Percentiles rank a stretch among this genome's conserved stretches.
Conservation (phyloP, 2,797 vertebrate genomes). For the Muraenolepis orangiensis region DNA sequence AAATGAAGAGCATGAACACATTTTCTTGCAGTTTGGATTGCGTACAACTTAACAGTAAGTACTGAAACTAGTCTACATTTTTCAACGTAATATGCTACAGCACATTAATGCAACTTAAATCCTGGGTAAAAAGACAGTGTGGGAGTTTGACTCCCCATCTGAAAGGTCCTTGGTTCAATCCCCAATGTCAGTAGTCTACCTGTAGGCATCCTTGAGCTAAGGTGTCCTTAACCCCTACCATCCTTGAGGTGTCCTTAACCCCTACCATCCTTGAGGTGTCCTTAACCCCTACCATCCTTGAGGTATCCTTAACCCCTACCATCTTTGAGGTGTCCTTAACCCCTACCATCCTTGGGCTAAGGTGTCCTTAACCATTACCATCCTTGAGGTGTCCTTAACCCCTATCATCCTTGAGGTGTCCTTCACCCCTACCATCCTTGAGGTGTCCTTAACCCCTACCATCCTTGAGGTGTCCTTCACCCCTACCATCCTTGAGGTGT, state of each 20-base stretch:
- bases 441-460: too few relatives aligned
- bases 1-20: conserved; percentile 29
- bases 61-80: conserved; percentile 21
- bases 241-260: background rate
- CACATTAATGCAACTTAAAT: background rate
- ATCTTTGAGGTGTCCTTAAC: too few relatives aligned
- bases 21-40: background rate
- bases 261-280: too few relatives aligned
- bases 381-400: too few relatives aligned
- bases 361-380: background rate
- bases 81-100: background rate
- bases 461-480: background rate
- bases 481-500: too few relatives aligned
- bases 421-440: too few relatives aligned
- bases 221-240: background rate
- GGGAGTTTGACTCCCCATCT: background rate
- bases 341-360: background rate
- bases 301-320: background rate
- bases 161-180: background rate
- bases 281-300: background rate
- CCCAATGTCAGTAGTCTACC: background rate
- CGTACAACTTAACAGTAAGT: conserved; percentile 46
- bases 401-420: background rate
- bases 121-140: background rate
- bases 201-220: background rate